phyloP scores from a whole-genome alignment of 2,113 vertebrate species.

The Prionailurus viverrinus region DNA sequence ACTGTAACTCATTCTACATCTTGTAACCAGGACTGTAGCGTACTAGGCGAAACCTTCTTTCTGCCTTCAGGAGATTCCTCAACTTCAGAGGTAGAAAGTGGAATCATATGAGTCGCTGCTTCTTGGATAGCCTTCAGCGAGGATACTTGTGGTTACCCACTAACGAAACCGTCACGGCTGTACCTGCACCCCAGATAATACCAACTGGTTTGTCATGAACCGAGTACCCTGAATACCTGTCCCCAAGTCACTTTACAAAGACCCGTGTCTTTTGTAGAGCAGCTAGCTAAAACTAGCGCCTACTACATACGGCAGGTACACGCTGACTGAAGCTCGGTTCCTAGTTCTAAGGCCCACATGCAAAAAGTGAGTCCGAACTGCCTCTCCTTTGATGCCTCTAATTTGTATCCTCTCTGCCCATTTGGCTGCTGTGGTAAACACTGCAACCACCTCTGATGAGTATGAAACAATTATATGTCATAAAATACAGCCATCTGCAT shows the following conservation, averaged over 20 bases:
- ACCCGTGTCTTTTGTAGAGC: background rate
- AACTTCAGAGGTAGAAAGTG: background rate
- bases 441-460: background rate
- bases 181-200: background rate
- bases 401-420: background rate
- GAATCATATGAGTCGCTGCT: background rate
- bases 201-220: background rate
- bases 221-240: background rate
- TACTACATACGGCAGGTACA: background rate
- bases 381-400: background rate
- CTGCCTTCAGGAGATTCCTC: background rate
- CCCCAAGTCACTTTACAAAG: background rate
- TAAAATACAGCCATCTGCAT: conserved; percentile 50
- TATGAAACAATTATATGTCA: conserved; percentile 32
- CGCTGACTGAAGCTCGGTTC: background rate
- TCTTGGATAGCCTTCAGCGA: background rate
- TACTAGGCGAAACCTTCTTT: background rate
- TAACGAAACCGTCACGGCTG: background rate
- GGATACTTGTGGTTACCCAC: background rate
- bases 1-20: background rate
- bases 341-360: background rate
- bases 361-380: background rate
- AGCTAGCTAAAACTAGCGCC: background rate
- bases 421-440: conserved; percentile 59
- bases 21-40: background rate